These are phyloP conservation scores for Cataglyphis albicans DNA, from an alignment of 2,888 invertebrate species.

Conservation along the genomic window DNA sequence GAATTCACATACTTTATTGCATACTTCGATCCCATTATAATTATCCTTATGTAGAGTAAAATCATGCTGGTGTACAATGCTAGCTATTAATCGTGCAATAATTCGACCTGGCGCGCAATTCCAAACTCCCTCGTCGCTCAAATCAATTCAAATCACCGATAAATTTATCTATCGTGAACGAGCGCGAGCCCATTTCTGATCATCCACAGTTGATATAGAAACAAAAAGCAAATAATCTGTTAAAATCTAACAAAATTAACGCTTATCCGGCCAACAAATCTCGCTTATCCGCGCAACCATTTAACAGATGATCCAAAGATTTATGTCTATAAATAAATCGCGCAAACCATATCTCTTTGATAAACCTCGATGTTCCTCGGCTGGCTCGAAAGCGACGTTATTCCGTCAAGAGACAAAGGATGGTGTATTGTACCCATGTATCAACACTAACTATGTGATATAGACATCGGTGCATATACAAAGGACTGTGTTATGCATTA, in stretches of 20 bases:
- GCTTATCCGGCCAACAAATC: background rate
- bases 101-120: slow-evolving; percentile 16
- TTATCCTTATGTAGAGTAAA: slow-evolving; percentile 20
- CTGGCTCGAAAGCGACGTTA: slow-evolving; percentile 8
- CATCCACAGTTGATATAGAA: slow-evolving; percentile 7
- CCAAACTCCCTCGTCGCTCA: slow-evolving; percentile 16
- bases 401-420: slow-evolving; percentile 25
- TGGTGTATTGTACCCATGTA: slow-evolving; percentile 12
- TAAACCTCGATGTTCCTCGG: slow-evolving; percentile 35
- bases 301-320: slow-evolving; percentile 34
- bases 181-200: slow-evolving; percentile 16
- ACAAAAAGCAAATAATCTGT: slow-evolving; percentile 7
- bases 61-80: background rate
- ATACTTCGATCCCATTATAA: background rate
- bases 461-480: slow-evolving; percentile 34
- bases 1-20: slow-evolving; percentile 14
- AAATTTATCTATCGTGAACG: slow-evolving; percentile 24
- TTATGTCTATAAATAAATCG: slow-evolving; percentile 43
- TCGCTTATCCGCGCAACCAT: background rate
- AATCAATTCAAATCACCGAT: slow-evolving; percentile 34
- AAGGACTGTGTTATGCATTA: slow-evolving; percentile 47
- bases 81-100: slow-evolving; percentile 21
- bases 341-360: slow-evolving; percentile 1
- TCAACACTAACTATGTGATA: slow-evolving; percentile 37
- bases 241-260: slow-evolving; percentile 39